Evolutionary conservation across 2,797 vertebrate genomes (phyloP), one percentile per base, ranked within the genome.

Genomic region (Arctocebus calabarensis): DNA sequence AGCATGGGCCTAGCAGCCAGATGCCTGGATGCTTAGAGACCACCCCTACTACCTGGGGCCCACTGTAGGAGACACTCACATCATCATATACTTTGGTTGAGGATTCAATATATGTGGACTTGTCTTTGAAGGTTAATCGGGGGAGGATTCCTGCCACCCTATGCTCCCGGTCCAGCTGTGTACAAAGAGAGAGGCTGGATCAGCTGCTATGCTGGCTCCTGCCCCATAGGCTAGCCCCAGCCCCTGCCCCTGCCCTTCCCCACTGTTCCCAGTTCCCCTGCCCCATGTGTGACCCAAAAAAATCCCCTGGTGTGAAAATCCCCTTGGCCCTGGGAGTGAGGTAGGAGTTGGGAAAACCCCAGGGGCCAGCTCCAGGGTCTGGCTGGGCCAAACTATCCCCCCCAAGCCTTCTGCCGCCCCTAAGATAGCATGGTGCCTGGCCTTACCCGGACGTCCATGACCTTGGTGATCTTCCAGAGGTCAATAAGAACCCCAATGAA

Each of bases 391-490:
- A 20, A 62, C 29, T 14, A 8, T 57, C 17, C 22, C n/a, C 43
- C 7, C 27, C 34, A 1, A 52, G 48, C 48, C 48, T 52, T 14
- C 48, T 52, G 19, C 43, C 22, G 25, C 64, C 40, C 83, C 62
- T 4, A 0, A 5, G 12, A 13, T 3, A 14, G 40, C 23, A 8
- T 0, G 13, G 57, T 0, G 62, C 71, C 4, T 0, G 0, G 55
- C 94, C 99, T 99, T 97, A 99, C 99, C 98, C 88, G 99, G 96
- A 99, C 99, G 0, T 99, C 99, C 99, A 99, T 99, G 98, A 99
- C 99, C 98, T 99, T 99, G 91, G 99, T 99, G 98, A 99, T 99
- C 98, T 99, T 99, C 99, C 99, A 99, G 98, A 99, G 98, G 97
- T 99, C 99, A 7, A 99, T 99, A 48, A 99, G 99, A 70, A 99